phyloP scores from a whole-genome alignment of 2,888 invertebrate species.

The Iphiclides podalirius region DNA sequence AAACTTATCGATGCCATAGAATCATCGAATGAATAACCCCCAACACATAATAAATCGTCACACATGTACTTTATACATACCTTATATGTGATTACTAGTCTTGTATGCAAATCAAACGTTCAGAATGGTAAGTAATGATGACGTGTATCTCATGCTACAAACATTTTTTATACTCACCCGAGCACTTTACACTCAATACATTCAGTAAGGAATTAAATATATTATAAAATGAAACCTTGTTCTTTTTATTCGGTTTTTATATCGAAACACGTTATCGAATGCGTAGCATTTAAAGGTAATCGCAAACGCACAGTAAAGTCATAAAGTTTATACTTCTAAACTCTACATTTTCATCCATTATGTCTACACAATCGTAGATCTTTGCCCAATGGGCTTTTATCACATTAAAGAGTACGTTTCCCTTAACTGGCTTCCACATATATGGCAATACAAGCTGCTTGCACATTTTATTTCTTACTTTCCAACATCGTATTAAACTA shows the following conservation, averaged over 20 bases:
- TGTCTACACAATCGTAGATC: too few species aligned
- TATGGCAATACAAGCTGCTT: background rate
- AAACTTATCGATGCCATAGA: slow-evolving; percentile 14
- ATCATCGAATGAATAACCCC: slow-evolving; percentile 1
- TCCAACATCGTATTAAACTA: too few species aligned
- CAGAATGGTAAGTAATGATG: slow-evolving; percentile 1
- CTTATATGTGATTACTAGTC: slow-evolving; percentile 11
- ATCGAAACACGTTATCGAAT: too few species aligned
- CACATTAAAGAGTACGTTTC: background rate
- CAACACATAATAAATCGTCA: background rate
- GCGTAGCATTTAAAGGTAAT: too few species aligned
- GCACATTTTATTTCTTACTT: background rate
- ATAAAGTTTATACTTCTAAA: too few species aligned
- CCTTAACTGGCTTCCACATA: background rate
- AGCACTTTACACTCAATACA: background rate
- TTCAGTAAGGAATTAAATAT: background rate
- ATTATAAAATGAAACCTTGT: too few species aligned
- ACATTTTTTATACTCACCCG: background rate
- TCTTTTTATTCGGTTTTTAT: too few species aligned
- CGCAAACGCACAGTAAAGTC: too few species aligned
- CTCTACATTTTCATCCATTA: too few species aligned
- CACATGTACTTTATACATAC: slow-evolving; percentile 1
- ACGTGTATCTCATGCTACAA: background rate
- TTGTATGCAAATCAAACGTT: slow-evolving; percentile 9
- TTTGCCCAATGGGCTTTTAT: too few species aligned